Percentiles rank a stretch among this genome's conserved stretches.
Conservation (phyloP, 1,140 invertebrate species). For the Aethina tumida region DNA sequence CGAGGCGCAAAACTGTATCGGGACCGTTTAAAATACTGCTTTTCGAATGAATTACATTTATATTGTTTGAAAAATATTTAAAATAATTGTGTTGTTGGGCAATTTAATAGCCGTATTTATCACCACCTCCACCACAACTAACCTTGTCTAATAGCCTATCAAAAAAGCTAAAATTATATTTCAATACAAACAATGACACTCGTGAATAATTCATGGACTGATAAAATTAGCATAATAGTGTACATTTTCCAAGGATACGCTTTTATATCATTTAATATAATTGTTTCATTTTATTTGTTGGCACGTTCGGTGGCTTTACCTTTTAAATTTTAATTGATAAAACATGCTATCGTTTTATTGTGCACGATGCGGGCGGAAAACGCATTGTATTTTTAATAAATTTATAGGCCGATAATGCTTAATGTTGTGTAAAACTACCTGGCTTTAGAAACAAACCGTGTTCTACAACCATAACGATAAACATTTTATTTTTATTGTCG, state of each 20-base stretch:
- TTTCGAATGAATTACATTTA: too few relatives aligned
- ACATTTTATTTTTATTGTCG: too few relatives aligned
- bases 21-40: too few relatives aligned
- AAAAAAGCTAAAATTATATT: too few relatives aligned
- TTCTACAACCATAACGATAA: too few relatives aligned
- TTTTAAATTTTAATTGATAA: conserved; percentile 20
- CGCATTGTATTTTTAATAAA: conserved; percentile 3
- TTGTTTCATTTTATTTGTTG: conserved; percentile 17
- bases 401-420: conserved; percentile 29
- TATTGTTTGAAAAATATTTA: too few relatives aligned
- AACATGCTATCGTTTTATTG: conserved; percentile 18
- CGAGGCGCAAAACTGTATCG: too few relatives aligned
- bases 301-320: conserved; percentile 13
- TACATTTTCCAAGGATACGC: conserved; percentile 19
- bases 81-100: too few relatives aligned
- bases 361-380: conserved; percentile 19
- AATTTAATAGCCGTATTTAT: too few relatives aligned
- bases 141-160: too few relatives aligned
- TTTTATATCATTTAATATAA: conserved; percentile 15
- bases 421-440: conserved; percentile 37
- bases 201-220: conserved; percentile 12
- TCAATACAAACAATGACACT: conserved; percentile 16
- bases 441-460: too few relatives aligned
- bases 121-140: too few relatives aligned
- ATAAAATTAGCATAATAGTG: conserved; percentile 16